A percentile compares a stretch with the other conserved stretches of the same genome.
Evolutionary conservation across 2,888 invertebrate genomes (phyloP).

Genomic region (Drosophila pseudotalamancana): DNA sequence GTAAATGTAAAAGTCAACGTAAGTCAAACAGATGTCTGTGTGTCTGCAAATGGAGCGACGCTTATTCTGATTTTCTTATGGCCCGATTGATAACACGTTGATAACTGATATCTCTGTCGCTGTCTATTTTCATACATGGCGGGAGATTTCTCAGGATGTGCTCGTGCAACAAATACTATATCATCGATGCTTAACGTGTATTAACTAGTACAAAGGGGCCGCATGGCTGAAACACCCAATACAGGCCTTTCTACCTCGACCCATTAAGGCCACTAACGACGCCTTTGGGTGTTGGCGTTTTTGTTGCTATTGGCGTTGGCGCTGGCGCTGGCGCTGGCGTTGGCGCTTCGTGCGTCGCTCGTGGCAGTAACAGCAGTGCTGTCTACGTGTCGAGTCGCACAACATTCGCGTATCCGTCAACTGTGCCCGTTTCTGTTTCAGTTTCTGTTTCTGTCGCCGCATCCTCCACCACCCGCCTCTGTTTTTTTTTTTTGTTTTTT

Average conservation of each 20-base stretch:
- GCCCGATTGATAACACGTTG: constrained; percentile 18
- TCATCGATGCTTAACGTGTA: constrained; percentile 25
- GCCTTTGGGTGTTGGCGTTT: constrained; percentile 28
- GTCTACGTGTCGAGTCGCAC: constrained; percentile 73
- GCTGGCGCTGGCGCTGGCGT: constrained; percentile 21
- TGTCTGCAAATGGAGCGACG: constrained; percentile 16
- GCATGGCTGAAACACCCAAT: background rate
- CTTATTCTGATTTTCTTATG: constrained; percentile 27
- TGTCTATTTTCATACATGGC: constrained; percentile 4
- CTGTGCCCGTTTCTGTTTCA: constrained; percentile 9
- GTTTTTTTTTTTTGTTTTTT: background rate
- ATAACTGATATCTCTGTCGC: constrained; percentile 18
- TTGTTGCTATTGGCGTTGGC: constrained; percentile 11
- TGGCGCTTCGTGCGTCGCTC: constrained; percentile 43
- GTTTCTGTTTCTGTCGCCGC: constrained; percentile 9
- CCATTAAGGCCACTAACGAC: constrained; percentile 9
- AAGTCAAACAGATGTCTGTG: constrained; percentile 12
- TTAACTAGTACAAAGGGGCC: constrained; percentile 16
- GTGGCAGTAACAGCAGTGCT: constrained; percentile 68
- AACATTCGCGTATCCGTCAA: constrained; percentile 55
- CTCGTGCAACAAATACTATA: constrained; percentile 17
- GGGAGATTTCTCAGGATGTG: no score
- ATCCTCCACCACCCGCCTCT: background rate
- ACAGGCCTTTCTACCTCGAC: background rate
- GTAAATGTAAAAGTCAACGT: constrained; percentile 30